These are phyloP conservation scores for Spilogale gracilis DNA, from an alignment of 2,113 vertebrate species.

Conservation along the genomic window DNA sequence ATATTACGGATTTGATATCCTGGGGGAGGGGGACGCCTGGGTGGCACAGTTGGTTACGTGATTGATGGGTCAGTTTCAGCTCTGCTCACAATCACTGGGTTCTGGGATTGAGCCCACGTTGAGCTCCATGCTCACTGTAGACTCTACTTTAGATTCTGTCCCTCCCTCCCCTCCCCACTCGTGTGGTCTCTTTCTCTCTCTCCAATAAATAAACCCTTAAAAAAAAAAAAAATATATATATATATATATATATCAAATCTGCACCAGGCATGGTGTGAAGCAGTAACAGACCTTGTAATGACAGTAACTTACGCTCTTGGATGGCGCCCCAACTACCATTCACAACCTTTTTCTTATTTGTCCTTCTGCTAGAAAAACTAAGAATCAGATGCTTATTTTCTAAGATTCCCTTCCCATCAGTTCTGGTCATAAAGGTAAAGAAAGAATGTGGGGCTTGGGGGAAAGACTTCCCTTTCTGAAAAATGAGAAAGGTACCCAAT, in stretches of 20 bases:
- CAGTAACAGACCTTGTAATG: neutral
- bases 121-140: neutral
- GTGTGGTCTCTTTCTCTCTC: neutral
- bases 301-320: neutral
- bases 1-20: neutral
- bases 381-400: neutral
- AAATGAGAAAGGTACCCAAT: neutral
- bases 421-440: neutral
- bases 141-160: neutral
- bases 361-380: neutral
- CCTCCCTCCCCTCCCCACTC: neutral
- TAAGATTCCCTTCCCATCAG: neutral
- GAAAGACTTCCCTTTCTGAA: neutral
- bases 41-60: fast-evolving
- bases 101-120: neutral
- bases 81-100: neutral
- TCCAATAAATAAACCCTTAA: neutral
- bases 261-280: neutral
- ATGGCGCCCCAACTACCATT: neutral
- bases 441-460: neutral
- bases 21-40: neutral
- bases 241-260: neutral
- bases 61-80: neutral
- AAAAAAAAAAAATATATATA: neutral
- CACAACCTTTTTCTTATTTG: neutral